These are phyloP conservation scores for Cryptotis parvus DNA, from an alignment of 2,113 vertebrate species.

Conservation along the genomic window DNA sequence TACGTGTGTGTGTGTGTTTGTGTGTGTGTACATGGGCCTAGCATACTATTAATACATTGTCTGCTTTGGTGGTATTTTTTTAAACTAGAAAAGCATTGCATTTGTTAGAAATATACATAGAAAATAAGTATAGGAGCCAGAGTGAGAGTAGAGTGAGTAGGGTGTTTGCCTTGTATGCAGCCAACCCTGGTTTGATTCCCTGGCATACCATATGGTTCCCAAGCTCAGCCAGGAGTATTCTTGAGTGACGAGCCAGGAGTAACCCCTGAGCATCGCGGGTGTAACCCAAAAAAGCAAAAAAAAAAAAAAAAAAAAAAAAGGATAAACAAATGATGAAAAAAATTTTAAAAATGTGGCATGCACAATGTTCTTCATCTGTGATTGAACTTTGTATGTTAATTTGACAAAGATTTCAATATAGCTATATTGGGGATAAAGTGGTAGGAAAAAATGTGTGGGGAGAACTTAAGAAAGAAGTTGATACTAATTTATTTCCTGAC, in stretches of 20 bases:
- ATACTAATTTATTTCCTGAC: neutral
- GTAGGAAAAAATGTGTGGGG: neutral
- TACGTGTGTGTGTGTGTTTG: neutral
- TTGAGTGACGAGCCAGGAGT: no score
- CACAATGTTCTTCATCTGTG: neutral
- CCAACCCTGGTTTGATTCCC: no score
- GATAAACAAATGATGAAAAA: neutral
- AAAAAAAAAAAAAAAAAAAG: no score
- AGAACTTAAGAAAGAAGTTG: neutral
- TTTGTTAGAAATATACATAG: neutral
- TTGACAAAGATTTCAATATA: neutral
- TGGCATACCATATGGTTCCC: no score
- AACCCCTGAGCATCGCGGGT: no score
- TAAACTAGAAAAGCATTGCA: neutral
- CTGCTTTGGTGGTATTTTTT: neutral
- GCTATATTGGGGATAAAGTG: neutral
- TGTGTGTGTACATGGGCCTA: neutral
- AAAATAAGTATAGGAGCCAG: neutral
- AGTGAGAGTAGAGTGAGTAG: no score
- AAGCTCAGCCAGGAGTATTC: no score
- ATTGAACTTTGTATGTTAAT: neutral
- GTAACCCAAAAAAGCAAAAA: no score
- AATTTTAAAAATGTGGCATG: neutral
- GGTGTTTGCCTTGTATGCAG: no score
- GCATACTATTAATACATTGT: neutral